Conservation (phyloP, 1,140 invertebrate species). For the Ladona fulva region DNA sequence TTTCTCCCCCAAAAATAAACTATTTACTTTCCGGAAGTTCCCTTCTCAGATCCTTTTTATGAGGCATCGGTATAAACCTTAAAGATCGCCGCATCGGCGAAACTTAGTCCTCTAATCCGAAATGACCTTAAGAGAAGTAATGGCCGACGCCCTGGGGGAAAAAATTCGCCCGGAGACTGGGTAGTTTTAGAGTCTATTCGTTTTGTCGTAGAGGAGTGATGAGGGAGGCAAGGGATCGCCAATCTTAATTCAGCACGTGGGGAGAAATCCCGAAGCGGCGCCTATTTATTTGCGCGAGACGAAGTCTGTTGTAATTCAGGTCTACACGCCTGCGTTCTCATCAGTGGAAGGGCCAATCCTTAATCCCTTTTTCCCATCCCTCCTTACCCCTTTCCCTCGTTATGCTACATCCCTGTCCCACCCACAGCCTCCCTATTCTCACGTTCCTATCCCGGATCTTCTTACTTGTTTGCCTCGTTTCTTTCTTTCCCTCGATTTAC, state of each 20-base stretch:
- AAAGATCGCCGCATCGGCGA: background rate
- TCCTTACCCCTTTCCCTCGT: background rate
- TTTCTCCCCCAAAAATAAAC: too few relatives aligned
- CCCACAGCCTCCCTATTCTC: background rate
- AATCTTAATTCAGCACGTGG: conserved; percentile 9
- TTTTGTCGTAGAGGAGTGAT: background rate
- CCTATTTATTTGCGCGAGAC: background rate
- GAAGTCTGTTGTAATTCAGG: conserved; percentile 4
- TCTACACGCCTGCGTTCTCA: background rate
- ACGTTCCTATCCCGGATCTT: background rate
- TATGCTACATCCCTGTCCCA: background rate
- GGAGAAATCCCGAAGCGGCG: background rate
- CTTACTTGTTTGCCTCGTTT: background rate
- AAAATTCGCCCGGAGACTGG: background rate
- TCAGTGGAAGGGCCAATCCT: background rate
- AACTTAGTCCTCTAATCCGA: background rate
- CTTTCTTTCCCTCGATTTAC: background rate
- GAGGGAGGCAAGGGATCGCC: background rate
- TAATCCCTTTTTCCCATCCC: background rate
- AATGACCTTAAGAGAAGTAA: background rate
- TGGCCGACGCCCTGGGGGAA: background rate
- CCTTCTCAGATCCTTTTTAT: too few relatives aligned
- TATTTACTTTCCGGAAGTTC: too few relatives aligned
- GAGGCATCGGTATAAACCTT: background rate
- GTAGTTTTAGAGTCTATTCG: background rate